phyloP scores from a whole-genome alignment of 2,113 vertebrate species.

The Datnioides undecimradiatus region DNA sequence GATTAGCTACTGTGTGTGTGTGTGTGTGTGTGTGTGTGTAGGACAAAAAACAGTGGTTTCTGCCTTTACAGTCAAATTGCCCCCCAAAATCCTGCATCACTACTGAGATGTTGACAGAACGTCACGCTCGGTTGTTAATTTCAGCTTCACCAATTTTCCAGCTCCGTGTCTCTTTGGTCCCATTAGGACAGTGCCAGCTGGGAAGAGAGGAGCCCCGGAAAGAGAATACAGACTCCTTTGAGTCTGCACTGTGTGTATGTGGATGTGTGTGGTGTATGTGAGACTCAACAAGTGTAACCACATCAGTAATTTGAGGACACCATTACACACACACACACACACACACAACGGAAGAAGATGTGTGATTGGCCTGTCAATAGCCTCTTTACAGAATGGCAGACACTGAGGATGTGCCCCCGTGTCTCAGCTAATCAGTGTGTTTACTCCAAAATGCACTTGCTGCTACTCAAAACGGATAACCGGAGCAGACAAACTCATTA shows the following conservation, averaged over 20 bases:
- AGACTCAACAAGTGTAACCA: constrained; percentile 14
- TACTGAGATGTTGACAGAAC: background rate
- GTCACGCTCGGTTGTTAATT: constrained; percentile 16
- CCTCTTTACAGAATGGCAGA: constrained; percentile 27
- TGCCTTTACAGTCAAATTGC: background rate
- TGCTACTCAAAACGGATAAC: background rate
- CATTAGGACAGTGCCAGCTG: constrained; percentile 51
- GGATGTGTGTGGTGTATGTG: constrained; percentile 4
- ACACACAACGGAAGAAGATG: constrained; percentile 4
- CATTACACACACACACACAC: background rate
- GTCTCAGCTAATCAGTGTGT: background rate
- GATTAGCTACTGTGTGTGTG: constrained; percentile 1
- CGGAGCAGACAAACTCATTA: background rate
- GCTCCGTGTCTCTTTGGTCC: constrained; percentile 19
- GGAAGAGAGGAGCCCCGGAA: constrained; percentile 51
- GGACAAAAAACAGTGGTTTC: background rate
- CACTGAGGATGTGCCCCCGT: background rate
- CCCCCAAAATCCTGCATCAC: background rate
- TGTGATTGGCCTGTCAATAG: constrained; percentile 38
- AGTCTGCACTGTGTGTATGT: constrained; percentile 19
- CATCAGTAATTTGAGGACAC: constrained; percentile 45
- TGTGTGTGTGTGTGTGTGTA: too few relatives aligned
- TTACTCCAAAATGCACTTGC: constrained; percentile 10
- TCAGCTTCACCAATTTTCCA: constrained; percentile 10
- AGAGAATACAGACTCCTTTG: constrained; percentile 71